phyloP scores from a whole-genome alignment of 2,113 vertebrate genomes.

The Lophotis ruficrista region DNA sequence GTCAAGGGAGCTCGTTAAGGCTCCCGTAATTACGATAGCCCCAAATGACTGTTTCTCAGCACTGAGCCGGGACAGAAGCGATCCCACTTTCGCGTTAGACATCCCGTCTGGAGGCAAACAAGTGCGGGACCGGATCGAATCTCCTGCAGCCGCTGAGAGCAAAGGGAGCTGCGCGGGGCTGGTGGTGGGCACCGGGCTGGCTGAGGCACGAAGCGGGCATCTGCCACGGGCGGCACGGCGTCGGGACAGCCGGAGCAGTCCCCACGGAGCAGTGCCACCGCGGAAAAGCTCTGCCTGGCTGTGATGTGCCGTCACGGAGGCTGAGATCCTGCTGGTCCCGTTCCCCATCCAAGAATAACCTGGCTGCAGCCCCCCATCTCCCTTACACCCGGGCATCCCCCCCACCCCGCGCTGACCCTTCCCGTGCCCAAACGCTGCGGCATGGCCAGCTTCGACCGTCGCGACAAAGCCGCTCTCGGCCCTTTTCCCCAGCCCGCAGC shows the following conservation, averaged over 20 bases:
- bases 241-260: accelerated
- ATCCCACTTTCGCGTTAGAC: not conserved
- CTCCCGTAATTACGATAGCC: not conserved
- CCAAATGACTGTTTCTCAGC: not conserved
- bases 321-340: not conserved
- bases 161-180: not conserved
- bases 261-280: not conserved
- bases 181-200: accelerated
- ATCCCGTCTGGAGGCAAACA: not conserved
- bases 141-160: accelerated
- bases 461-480: accelerated
- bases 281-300: not conserved
- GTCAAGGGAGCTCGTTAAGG: not conserved
- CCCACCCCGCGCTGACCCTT: not conserved
- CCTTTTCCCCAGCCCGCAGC: not conserved
- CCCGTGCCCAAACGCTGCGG: accelerated
- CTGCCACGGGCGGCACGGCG: not conserved
- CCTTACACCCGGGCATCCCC: not conserved
- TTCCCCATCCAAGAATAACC: not conserved
- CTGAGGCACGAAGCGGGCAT: accelerated
- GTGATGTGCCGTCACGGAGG: not conserved
- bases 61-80: accelerated
- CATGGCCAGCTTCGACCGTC: accelerated
- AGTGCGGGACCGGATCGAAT: accelerated
- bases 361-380: not conserved